Base-by-base conservation (phyloP, 2,888 invertebrate genomes). In the Halictus ligatus region DNA sequence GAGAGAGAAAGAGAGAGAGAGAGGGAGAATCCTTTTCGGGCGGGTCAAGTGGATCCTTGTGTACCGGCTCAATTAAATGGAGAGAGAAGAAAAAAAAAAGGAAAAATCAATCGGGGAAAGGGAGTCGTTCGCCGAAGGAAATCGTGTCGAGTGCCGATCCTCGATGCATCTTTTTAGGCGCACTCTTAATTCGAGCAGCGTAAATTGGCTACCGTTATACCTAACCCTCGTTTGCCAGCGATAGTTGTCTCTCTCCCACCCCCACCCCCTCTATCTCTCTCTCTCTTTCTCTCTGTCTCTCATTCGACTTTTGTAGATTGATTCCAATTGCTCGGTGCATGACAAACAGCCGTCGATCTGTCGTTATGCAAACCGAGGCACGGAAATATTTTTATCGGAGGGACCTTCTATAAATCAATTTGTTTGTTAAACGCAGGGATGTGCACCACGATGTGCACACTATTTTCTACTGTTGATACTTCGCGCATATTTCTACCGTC, bases 61-160 rank as follows among this genome's bases (percentile, higher is more conserved):
- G n/a, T 43, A n/a, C 69, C 35, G 69, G 13, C 40, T 69, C 69
- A 69, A 69, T 69, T 69, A 67, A 40, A 69, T 21, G 1, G n/a
- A 12, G 18, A 0, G 35, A 0, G 5, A 1, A 1, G 35, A 35
- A n/a, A 35, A 35, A 69, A 43, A 40, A 18, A 69, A 5, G 13
- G 21, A 69, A 40, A 69, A 54, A 54, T 54, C 54, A n/a, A n/a
- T 54, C 4, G 54, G n/a, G 54, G n/a, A 54, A 54, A 54, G 3
- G 21, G 69, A 69, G 10, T 40, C 21, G 40, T 43, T n/a, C 12
- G 15, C 40, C 12, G n/a, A 40, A 69, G 69, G 69, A 40, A 69
- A 69, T 67, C 78, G 75, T 85, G 85, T 85, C 85, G 83, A 85
- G 85, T 83, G 73, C 43, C 12, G 8, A n/a, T 69, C n/a, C 35